Base-by-base conservation (phyloP, 2,888 invertebrate genomes). In the Carpatolechia fugitivella region DNA sequence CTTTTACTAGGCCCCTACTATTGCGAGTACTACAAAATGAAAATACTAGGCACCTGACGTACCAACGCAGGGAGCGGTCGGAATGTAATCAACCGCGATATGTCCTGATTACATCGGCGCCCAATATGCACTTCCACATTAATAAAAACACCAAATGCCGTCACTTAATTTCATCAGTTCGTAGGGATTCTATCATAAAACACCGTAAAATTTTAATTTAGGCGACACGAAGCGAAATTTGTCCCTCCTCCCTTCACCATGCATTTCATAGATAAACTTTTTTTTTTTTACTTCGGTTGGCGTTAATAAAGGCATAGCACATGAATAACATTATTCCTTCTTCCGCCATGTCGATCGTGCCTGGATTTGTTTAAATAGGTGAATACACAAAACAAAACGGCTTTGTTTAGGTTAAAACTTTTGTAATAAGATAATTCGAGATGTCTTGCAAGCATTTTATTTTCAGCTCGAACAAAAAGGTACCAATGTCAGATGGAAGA, bases 61-160 rank as follows among this genome's bases (percentile, higher is more conserved):
- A 82, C 82, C 75, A 79, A 80, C 79, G 80, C 76, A 80, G 89
- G 89, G 89, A 90, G 89, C 89, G 89, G 89, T 85, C 89, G 79
- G 77, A 83, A 78, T 78, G 77, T 73, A 78, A 78, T 83, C 78
- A 73, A 72, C 74, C 69, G 65, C 65, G 69, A 68, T 71, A 70
- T 69, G 74, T 69, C 69, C 59, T 67, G 62, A 63, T 61, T 64
- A 62, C 59, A 59, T 65, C 69, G 60, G 63, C 66, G 52, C 67
- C 62, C 63, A 65, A 69, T 74, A 65, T 69, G 74, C 78, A 75
- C 64, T 74, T 70, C 76, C 69, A 79, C 74, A 68, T 65, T 69
- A 72, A 63, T 62, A 62, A 65, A 53, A 76, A 68, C 79, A 82
- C 79, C 70, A 74, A 76, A 72, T 68, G 76, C 68, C 61, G 71